Conservation (phyloP, 2,113 vertebrate genomes). For the Sakesphorus luctuosus region DNA sequence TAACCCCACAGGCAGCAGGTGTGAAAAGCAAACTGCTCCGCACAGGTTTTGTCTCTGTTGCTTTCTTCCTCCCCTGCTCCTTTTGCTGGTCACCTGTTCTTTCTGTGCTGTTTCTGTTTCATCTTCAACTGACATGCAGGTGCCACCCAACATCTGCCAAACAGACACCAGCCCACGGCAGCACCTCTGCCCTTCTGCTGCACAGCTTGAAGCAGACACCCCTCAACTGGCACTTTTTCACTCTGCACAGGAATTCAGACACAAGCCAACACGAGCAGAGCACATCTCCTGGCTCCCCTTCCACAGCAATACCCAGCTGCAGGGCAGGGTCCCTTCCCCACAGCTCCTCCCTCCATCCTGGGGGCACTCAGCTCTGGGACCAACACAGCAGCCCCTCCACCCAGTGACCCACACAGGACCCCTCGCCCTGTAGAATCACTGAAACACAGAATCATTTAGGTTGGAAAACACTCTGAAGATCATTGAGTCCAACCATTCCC, state of each 20-base stretch:
- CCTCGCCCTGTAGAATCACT: not conserved
- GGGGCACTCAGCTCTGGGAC: not conserved
- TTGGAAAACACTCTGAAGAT: not conserved
- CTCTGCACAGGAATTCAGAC: not conserved
- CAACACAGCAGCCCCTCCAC: not conserved
- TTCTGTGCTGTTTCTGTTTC: not conserved
- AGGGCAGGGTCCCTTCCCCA: not conserved
- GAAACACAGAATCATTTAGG: not conserved
- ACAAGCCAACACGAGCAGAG: fast-evolving
- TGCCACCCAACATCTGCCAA: not conserved
- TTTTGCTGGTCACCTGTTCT: not conserved
- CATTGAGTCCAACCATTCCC: fast-evolving
- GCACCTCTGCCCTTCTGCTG: not conserved
- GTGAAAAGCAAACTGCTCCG: not conserved
- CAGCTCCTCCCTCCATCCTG: not conserved
- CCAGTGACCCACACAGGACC: fast-evolving
- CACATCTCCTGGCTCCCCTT: fast-evolving
- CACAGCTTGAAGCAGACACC: fast-evolving
- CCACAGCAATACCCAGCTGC: not conserved
- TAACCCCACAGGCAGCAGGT: not conserved
- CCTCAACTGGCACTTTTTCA: not conserved
- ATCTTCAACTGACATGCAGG: not conserved
- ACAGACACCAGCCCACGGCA: fast-evolving
- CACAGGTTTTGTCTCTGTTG: not conserved
- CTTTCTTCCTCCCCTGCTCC: not conserved